phyloP scores from a whole-genome alignment of 1,140 invertebrate species.

The Micrasema longulum region DNA sequence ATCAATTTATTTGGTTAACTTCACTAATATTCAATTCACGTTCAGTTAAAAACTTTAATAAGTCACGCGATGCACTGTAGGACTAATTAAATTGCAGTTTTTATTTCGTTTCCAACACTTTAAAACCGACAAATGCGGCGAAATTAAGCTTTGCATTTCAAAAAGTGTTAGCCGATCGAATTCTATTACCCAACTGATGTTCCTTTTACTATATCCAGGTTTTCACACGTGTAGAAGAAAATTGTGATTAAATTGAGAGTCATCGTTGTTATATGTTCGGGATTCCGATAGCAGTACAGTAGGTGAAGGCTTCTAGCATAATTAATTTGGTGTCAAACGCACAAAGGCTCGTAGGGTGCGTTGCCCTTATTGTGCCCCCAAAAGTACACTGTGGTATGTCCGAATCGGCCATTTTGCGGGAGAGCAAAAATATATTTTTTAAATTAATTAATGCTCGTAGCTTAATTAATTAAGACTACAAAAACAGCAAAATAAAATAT shows the following conservation, averaged over 20 bases:
- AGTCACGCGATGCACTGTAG: not conserved
- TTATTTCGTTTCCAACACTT: not conserved
- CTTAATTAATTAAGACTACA: too few species aligned
- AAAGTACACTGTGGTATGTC: too few species aligned
- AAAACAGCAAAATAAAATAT: too few species aligned
- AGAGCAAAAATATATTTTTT: too few species aligned
- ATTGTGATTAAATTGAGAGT: conserved; percentile 38
- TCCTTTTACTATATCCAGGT: conserved; percentile 9
- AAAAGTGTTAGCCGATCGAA: conserved; percentile 12
- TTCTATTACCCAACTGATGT: conserved; percentile 27
- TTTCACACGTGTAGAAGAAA: conserved; percentile 6
- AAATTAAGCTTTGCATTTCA: too few species aligned
- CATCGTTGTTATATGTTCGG: conserved; percentile 10
- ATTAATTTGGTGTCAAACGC: conserved; percentile 21
- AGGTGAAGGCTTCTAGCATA: conserved; percentile 25
- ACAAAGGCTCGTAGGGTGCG: conserved; percentile 14
- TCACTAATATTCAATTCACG: too few species aligned
- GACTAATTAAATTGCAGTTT: not conserved
- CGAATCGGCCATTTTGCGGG: too few species aligned
- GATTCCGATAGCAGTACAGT: not conserved
- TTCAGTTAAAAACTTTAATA: not conserved
- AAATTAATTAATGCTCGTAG: too few species aligned
- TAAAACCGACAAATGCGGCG: not conserved
- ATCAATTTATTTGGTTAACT: too few species aligned
- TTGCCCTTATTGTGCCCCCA: conserved; percentile 8